Evolutionary conservation across 2,797 vertebrate species (phyloP), one percentile per base, ranked within the genome.

Genomic region (Siniperca obscura): DNA sequence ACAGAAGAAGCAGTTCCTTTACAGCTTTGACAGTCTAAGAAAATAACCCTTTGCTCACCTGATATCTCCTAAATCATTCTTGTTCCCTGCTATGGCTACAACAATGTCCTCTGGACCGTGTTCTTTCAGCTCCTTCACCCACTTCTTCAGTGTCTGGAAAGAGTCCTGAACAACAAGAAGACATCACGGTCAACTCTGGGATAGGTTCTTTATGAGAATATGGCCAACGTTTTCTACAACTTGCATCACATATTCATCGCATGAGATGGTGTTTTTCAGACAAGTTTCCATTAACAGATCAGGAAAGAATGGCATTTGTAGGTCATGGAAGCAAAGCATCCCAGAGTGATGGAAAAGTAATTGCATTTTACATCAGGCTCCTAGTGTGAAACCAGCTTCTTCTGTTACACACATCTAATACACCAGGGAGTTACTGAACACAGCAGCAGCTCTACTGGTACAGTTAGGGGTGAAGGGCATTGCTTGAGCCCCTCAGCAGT

Each of bases 31-130:
- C 1, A n/a, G n/a, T 12, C 14, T 36, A 10, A 69, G 7, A 71
- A 8, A 74, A 34, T 2, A 52, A 67, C 19, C 38, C 21, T 38
- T 3, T 44, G 17, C 83, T 62, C 77, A 99, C 98, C 98, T 97
- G 93, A 98, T 98, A 93, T 99, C 98, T 78, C 97, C 97, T 90
- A 99, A 96, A 90, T 99, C 98, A 80, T 98, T 99, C 92, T 99
- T 99, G 91, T 99, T 99, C 86, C 98, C 98, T 82, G 98, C 98
- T 1, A 99, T 99, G 59, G 98, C 98, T 92, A 99, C 98, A 38
- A 99, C 97, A 34, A 99, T 99, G 92, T 99, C 97, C 86, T 99
- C 98, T 53, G 98, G 98, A n/a, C 98, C 98, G 1, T 99, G 98
- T 85, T 99, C 98, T 91, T 99, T 99, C 84, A 99, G 94, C 90